Evolutionary conservation across 2,113 vertebrate genomes (phyloP).

Genomic region (Turnix velox): DNA sequence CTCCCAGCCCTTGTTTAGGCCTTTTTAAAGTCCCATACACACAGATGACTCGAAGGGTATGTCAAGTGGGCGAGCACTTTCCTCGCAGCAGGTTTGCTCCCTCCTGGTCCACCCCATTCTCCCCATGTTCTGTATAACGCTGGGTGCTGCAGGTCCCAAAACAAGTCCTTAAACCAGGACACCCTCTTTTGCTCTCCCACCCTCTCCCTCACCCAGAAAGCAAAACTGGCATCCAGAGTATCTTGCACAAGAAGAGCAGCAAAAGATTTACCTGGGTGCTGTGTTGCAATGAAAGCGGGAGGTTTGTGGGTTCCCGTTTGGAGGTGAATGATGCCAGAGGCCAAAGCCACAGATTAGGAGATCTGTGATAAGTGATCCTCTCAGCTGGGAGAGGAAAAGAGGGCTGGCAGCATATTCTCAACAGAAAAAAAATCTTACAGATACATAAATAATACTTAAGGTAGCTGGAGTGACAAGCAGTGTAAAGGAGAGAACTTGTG

Average conservation of each 20-base stretch:
- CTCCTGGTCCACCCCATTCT: fast-evolving
- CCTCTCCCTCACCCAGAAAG: background rate
- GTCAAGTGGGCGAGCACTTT: fast-evolving
- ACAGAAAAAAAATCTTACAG: background rate
- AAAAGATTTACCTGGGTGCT: background rate
- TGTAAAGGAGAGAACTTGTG: background rate
- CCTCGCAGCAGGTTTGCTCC: background rate
- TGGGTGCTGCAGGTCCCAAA: background rate
- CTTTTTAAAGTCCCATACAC: fast-evolving
- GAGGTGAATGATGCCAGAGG: background rate
- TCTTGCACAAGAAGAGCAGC: fast-evolving
- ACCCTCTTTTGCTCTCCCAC: background rate
- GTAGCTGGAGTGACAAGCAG: background rate
- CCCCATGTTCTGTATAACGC: fast-evolving
- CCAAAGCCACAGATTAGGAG: background rate
- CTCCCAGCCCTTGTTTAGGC: background rate
- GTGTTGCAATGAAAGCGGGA: background rate
- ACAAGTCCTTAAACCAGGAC: background rate
- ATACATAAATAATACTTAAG: background rate
- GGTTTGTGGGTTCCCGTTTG: background rate
- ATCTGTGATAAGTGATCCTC: too few species aligned
- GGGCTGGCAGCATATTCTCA: background rate
- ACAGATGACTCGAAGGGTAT: fast-evolving
- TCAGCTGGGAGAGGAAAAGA: background rate
- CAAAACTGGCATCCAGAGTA: fast-evolving